A percentile compares a stretch with the other conserved stretches of the same genome.
Evolutionary conservation across 37 sponge, comb jelly and placozoan genomes (phyloP).

Genomic region (Crambe crambe): DNA sequence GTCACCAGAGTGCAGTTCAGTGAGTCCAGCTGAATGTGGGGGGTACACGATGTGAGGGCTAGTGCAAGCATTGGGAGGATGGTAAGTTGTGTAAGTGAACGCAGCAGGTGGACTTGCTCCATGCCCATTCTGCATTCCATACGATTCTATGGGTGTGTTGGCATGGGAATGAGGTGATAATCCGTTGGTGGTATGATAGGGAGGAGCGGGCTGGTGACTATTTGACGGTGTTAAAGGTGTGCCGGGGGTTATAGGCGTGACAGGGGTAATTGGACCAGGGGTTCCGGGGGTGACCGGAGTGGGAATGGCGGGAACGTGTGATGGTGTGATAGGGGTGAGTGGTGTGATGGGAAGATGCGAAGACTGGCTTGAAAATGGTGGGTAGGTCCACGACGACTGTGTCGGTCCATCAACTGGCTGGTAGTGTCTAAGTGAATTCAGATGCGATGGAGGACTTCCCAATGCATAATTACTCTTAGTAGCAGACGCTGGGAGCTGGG

Average conservation of each 20-base stretch:
- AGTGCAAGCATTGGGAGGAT: slow-evolving; percentile 3
- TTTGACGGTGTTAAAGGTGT: background rate
- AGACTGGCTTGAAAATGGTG: slow-evolving; percentile 47
- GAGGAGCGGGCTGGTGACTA: background rate
- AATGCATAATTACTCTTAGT: slow-evolving; percentile 16
- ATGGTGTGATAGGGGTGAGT: slow-evolving; percentile 8
- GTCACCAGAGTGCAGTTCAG: slow-evolving; percentile 3
- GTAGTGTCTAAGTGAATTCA: slow-evolving; percentile 51
- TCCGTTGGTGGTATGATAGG: background rate
- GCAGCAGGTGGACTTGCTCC: slow-evolving; percentile 2
- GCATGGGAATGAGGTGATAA: slow-evolving; percentile 15
- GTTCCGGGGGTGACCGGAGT: slow-evolving; percentile 15
- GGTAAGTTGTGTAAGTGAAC: slow-evolving; percentile 1
- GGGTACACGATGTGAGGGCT: slow-evolving; percentile 22
- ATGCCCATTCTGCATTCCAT: slow-evolving; percentile 5
- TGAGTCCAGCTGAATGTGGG: slow-evolving; percentile 2
- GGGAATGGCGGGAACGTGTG: slow-evolving; percentile 23
- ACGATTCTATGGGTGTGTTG: slow-evolving; percentile 20
- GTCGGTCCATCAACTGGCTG: slow-evolving; percentile 56
- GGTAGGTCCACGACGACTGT: slow-evolving; percentile 67
- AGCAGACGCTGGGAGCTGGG: slow-evolving; percentile 37
- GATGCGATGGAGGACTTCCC: slow-evolving; percentile 33
- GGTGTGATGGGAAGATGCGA: slow-evolving; percentile 35
- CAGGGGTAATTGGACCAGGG: slow-evolving; percentile 19
- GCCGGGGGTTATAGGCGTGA: background rate